Conservation (phyloP, 2,888 invertebrate genomes). For the Oxytorus armatus region DNA sequence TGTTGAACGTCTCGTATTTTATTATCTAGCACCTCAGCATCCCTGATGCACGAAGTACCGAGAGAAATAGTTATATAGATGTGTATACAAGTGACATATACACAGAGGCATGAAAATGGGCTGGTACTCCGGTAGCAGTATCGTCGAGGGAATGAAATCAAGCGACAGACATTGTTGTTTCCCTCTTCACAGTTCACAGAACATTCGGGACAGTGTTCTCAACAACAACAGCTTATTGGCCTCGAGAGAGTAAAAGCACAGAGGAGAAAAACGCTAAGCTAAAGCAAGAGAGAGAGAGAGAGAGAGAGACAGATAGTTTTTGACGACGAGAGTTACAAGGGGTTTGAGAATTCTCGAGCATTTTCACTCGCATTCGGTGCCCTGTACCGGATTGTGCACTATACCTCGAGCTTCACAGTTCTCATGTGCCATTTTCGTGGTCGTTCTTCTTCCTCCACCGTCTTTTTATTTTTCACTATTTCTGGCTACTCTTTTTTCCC, state of each 20-base stretch:
- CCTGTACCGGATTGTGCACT: constrained; percentile 33
- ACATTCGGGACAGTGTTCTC: constrained; percentile 64
- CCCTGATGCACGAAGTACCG: not conserved
- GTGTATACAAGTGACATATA: not conserved
- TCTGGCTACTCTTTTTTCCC: constrained; percentile 14
- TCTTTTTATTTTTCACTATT: constrained; percentile 19
- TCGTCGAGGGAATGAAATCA: constrained; percentile 64
- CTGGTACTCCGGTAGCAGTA: constrained; percentile 5
- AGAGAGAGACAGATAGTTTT: constrained; percentile 46
- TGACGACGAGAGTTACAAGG: constrained; percentile 54
- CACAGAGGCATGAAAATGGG: constrained; percentile 21
- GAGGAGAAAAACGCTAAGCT: constrained; percentile 37
- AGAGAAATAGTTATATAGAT: not conserved
- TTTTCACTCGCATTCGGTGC: constrained; percentile 41
- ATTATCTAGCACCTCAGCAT: not conserved
- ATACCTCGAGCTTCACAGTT: constrained; percentile 32
- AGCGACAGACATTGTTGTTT: constrained; percentile 68
- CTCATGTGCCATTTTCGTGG: constrained; percentile 46
- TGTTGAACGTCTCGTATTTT: not conserved
- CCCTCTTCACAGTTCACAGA: constrained; percentile 66
- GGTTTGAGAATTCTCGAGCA: constrained; percentile 65
- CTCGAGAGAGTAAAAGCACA: constrained; percentile 51
- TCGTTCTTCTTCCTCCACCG: constrained; percentile 45
- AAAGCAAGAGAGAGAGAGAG: constrained; percentile 16
- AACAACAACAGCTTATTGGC: constrained; percentile 65